phyloP scores from a whole-genome alignment of 2,113 vertebrate species.

The Noturus placidus region DNA sequence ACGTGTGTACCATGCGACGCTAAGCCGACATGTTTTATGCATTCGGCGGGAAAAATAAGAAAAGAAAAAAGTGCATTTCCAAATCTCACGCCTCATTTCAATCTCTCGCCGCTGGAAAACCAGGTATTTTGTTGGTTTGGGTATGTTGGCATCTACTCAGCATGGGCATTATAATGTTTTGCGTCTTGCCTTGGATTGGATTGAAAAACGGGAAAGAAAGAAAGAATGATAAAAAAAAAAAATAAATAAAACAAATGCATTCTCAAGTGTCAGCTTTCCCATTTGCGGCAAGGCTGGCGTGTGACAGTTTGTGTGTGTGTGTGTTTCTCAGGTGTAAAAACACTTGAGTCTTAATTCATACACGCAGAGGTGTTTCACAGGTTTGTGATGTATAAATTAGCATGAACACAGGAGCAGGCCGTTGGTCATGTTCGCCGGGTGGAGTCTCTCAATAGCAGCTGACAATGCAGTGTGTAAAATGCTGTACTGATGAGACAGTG shows the following conservation, averaged over 20 bases:
- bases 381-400: slow-evolving; percentile 52
- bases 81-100: slow-evolving; percentile 75
- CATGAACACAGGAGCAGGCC: slow-evolving; percentile 38
- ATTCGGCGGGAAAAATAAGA: slow-evolving; percentile 44
- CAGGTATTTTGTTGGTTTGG: slow-evolving; percentile 67
- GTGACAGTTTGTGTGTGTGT: slow-evolving; percentile 68
- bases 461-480: not conserved
- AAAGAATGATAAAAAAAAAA: not conserved
- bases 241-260: slow-evolving; percentile 30
- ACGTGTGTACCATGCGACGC: slow-evolving; percentile 40
- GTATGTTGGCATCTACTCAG: slow-evolving; percentile 48
- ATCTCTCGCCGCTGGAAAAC: slow-evolving; percentile 62
- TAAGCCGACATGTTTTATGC: slow-evolving; percentile 74
- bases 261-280: slow-evolving; percentile 64
- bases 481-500: slow-evolving; percentile 15
- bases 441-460: slow-evolving; percentile 26
- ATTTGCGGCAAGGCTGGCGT: slow-evolving; percentile 63
- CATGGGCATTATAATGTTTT: slow-evolving; percentile 22
- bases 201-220: not conserved
- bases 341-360: slow-evolving; percentile 50
- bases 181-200: not conserved
- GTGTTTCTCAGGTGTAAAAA: slow-evolving; percentile 72
- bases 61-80: slow-evolving; percentile 53
- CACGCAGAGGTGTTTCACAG: slow-evolving; percentile 38
- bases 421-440: slow-evolving; percentile 43